These are phyloP conservation scores for Augochlorella aurata DNA, from an alignment of 2,888 invertebrate species.

Conservation along the genomic window DNA sequence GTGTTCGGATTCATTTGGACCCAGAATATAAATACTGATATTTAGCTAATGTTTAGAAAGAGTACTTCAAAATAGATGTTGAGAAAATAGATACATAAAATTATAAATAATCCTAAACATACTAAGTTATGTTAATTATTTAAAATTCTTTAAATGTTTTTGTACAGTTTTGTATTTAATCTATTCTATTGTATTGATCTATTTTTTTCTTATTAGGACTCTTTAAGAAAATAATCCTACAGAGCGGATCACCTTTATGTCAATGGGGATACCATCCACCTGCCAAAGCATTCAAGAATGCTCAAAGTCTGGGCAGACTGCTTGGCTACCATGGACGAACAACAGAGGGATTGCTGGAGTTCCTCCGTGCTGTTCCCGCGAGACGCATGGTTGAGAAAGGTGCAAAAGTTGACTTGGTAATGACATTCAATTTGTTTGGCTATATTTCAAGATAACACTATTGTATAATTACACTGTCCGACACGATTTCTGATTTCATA, in stretches of 20 bases:
- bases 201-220: neutral
- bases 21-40: no score
- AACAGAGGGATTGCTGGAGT: neutral
- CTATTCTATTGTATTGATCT: neutral
- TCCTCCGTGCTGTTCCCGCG: neutral
- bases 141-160: no score
- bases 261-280: neutral
- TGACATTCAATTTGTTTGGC: neutral
- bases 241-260: neutral
- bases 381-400: rapidly evolving
- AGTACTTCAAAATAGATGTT: no score
- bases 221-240: neutral
- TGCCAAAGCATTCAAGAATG: neutral
- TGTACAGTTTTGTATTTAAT: no score
- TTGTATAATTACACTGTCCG: no score
- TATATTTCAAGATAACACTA: no score
- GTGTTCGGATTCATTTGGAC: no score
- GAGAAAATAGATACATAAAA: no score
- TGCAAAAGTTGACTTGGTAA: neutral
- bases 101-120: no score
- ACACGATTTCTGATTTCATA: no score
- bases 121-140: no score
- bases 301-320: neutral
- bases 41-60: no score
- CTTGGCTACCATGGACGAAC: neutral